Percentiles rank a stretch among this genome's conserved stretches.
These are phyloP conservation scores for Cosmorhoe ocellata DNA, from an alignment of 2,888 invertebrate species.

Conservation along the genomic window DNA sequence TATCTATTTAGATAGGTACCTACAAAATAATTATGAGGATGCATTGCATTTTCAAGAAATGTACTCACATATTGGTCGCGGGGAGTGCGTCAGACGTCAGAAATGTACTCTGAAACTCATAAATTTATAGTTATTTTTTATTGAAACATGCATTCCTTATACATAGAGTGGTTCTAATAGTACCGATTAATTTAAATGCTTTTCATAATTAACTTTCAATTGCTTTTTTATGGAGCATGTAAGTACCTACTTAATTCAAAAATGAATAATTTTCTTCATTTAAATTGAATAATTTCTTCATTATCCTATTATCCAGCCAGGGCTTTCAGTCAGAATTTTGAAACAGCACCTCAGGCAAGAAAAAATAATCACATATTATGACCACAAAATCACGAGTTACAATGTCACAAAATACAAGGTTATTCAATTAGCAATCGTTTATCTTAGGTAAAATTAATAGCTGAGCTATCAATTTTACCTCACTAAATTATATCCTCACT, in stretches of 20 bases:
- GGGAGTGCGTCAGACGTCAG: too few relatives aligned
- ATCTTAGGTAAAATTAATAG: constrained; percentile 11
- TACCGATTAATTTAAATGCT: too few relatives aligned
- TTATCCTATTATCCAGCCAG: constrained; percentile 11
- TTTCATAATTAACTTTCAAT: constrained; percentile 1
- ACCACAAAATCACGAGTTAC: not conserved
- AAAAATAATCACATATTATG: not conserved
- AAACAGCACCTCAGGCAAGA: constrained; percentile 21
- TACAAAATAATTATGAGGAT: too few relatives aligned
- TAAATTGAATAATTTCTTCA: constrained; percentile 6
- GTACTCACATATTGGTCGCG: too few relatives aligned
- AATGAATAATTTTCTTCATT: not conserved
- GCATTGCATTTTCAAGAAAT: too few relatives aligned
- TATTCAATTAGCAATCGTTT: constrained; percentile 13
- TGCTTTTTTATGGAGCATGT: too few relatives aligned
- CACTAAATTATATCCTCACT: constrained; percentile 10
- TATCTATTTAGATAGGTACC: too few relatives aligned
- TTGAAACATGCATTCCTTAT: too few relatives aligned
- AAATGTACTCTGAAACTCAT: too few relatives aligned
- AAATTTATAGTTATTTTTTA: too few relatives aligned
- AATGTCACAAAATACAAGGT: constrained; percentile 14
- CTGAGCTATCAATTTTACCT: too few relatives aligned
- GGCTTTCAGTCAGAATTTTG: constrained; percentile 6
- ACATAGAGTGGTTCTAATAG: too few relatives aligned
- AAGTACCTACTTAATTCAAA: not conserved